phyloP scores from a whole-genome alignment of 2,797 vertebrate species.

The Antrozous pallidus region DNA sequence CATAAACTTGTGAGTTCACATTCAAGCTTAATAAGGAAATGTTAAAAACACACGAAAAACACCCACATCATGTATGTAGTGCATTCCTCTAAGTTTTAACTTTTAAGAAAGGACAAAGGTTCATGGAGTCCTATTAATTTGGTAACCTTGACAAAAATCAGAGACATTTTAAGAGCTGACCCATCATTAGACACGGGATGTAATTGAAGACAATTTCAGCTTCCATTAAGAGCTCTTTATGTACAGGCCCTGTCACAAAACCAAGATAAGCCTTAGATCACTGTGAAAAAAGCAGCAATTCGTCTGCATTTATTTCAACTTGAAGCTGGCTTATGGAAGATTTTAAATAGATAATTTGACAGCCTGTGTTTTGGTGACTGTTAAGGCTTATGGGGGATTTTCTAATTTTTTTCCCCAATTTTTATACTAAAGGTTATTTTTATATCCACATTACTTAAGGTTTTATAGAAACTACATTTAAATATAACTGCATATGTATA shows the following conservation, averaged over 20 bases:
- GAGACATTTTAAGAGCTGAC: slow-evolving; percentile 62
- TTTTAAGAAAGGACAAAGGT: slow-evolving; percentile 57
- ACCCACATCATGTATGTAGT: neutral
- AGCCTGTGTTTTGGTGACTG: slow-evolving; percentile 67
- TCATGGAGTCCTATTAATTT: slow-evolving; percentile 68
- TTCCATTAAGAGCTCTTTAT: slow-evolving; percentile 74
- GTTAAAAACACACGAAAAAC: neutral
- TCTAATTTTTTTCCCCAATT: slow-evolving; percentile 40
- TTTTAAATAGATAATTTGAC: slow-evolving; percentile 69
- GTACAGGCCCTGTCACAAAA: slow-evolving; percentile 70
- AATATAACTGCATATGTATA: neutral
- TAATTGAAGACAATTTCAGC: slow-evolving; percentile 75
- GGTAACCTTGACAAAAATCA: slow-evolving; percentile 71
- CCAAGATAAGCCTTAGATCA: slow-evolving; percentile 47
- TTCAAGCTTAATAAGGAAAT: neutral
- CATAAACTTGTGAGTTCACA: neutral
- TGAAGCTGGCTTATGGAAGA: slow-evolving; percentile 41
- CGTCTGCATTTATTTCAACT: slow-evolving; percentile 74
- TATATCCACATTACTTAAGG: neutral
- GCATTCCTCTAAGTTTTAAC: slow-evolving; percentile 36
- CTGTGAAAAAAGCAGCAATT: slow-evolving; percentile 63
- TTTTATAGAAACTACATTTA: slow-evolving; percentile 25
- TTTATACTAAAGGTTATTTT: slow-evolving; percentile 54
- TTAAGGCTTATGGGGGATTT: slow-evolving; percentile 59
- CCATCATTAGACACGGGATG: slow-evolving; percentile 60